phyloP scores from a whole-genome alignment of 2,888 invertebrate species.

The Zygogramma bicolorata region DNA sequence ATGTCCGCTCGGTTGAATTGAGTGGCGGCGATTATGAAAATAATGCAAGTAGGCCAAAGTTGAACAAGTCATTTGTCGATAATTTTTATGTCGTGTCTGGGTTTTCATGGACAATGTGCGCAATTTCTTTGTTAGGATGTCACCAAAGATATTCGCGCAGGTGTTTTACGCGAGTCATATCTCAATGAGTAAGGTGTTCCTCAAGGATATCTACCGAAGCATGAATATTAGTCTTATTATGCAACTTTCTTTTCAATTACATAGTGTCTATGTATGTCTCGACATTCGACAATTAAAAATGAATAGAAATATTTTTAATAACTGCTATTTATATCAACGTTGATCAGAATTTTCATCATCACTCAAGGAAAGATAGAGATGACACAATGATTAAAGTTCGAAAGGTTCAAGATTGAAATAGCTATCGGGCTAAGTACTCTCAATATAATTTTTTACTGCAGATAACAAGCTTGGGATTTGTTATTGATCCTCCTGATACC shows the following conservation, averaged over 20 bases:
- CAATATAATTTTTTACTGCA: too few species aligned
- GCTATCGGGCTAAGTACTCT: too few species aligned
- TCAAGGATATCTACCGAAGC: not conserved
- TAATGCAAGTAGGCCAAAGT: conserved; percentile 34
- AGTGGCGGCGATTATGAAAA: conserved; percentile 14
- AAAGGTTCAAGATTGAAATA: too few species aligned
- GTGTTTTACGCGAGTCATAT: not conserved
- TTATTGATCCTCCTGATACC: too few species aligned
- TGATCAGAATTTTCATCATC: too few species aligned
- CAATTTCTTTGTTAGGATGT: not conserved
- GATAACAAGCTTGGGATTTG: too few species aligned
- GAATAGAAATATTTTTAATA: too few species aligned
- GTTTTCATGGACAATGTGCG: not conserved
- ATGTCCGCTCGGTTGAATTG: not conserved
- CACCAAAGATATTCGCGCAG: not conserved
- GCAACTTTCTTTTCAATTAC: not conserved
- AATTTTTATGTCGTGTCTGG: not conserved
- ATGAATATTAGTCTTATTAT: not conserved
- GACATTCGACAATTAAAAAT: too few species aligned
- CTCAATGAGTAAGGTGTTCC: not conserved
- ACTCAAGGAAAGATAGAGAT: too few species aligned
- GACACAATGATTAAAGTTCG: too few species aligned
- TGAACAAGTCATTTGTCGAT: conserved; percentile 25
- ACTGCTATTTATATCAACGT: too few species aligned
- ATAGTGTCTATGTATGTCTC: too few species aligned